These are phyloP conservation scores for Eubucco bourcierii DNA, from an alignment of 2,113 vertebrate species.

Conservation along the genomic window DNA sequence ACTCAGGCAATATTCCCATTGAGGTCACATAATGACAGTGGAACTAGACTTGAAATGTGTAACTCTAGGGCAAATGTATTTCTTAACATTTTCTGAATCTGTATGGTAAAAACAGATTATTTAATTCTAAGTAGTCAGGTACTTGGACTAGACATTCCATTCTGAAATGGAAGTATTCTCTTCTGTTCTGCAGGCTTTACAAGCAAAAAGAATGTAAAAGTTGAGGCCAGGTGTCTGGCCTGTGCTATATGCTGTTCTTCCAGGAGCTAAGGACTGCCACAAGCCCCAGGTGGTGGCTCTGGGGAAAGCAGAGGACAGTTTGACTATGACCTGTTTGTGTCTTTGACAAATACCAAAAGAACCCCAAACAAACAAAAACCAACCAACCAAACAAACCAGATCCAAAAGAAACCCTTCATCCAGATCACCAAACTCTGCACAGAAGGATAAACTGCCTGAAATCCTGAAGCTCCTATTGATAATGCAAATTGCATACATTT, in stretches of 20 bases:
- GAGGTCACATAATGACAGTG: neutral
- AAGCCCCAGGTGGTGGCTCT: neutral
- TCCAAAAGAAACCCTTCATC: neutral
- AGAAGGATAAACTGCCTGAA: neutral
- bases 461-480: neutral
- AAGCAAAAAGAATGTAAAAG: neutral
- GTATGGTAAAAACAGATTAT: neutral
- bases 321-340: neutral
- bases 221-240: neutral
- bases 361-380: neutral
- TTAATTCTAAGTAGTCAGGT: neutral
- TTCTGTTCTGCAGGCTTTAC: neutral
- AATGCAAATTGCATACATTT: neutral
- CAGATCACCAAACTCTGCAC: neutral
- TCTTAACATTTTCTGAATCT: neutral
- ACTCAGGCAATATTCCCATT: neutral
- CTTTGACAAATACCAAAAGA: neutral
- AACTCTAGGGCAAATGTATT: neutral
- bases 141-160: neutral
- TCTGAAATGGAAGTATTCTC: neutral
- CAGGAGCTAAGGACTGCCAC: neutral
- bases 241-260: neutral
- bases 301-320: neutral
- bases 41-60: neutral
- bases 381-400: neutral